Percentiles rank a stretch among this genome's conserved stretches.
Conservation (phyloP, 1,140 invertebrate species). For the Orchestia grillus region DNA sequence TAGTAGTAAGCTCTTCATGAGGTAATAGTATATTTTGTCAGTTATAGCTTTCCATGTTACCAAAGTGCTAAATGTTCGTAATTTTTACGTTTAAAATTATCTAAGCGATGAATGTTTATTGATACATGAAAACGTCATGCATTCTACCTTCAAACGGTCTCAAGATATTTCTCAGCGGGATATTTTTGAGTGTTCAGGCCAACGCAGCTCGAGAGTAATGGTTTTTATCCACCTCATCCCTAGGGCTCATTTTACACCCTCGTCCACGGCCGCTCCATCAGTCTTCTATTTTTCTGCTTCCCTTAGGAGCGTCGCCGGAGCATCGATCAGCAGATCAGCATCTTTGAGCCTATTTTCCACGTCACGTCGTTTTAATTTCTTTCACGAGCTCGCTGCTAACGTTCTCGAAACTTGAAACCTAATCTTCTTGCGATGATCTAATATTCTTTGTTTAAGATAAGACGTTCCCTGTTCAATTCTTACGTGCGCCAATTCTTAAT, state of each 20-base stretch:
- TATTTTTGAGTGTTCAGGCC: neutral
- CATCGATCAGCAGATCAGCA: neutral
- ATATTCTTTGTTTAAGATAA: too few relatives aligned
- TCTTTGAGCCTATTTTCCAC: constrained; percentile 7
- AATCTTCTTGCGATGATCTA: neutral
- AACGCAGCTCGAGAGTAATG: neutral
- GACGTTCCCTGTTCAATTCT: too few relatives aligned
- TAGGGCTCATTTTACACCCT: neutral
- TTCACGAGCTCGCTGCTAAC: neutral
- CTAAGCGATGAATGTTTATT: too few relatives aligned
- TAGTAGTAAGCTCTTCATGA: too few relatives aligned
- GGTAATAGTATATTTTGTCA: too few relatives aligned
- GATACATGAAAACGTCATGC: too few relatives aligned
- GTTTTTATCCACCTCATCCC: neutral
- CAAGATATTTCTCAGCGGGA: neutral
- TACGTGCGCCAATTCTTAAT: too few relatives aligned
- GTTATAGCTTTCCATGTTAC: too few relatives aligned
- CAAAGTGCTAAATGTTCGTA: too few relatives aligned
- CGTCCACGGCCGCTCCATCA: neutral
- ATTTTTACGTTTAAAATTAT: too few relatives aligned
- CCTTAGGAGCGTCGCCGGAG: neutral
- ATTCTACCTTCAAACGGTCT: too few relatives aligned
- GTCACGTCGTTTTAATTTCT: neutral
- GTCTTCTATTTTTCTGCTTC: neutral
- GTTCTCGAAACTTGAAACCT: neutral